phyloP scores from a whole-genome alignment of 2,888 invertebrate genomes.

The Dasypogon diadema region DNA sequence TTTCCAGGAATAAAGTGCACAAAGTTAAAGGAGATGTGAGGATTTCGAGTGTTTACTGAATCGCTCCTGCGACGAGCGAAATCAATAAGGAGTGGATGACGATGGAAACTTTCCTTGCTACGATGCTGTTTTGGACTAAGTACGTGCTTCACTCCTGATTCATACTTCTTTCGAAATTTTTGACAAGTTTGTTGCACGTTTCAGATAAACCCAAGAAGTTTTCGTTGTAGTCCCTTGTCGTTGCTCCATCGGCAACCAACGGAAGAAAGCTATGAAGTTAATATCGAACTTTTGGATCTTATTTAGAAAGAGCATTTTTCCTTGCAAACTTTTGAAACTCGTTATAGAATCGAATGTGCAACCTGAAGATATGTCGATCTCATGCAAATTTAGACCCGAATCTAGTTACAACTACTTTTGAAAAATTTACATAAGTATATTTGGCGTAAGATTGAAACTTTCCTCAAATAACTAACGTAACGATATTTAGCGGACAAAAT shows the following conservation, averaged over 20 bases:
- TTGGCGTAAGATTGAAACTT: too few species aligned
- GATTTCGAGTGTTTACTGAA: slow-evolving; percentile 18
- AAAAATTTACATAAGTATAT: neutral
- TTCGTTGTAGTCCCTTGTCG: neutral
- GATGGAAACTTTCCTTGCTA: neutral
- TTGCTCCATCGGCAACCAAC: too few species aligned
- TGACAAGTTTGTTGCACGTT: slow-evolving; percentile 32
- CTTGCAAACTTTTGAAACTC: neutral
- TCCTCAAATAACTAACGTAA: too few species aligned
- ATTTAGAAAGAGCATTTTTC: neutral
- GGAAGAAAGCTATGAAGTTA: neutral
- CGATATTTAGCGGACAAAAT: too few species aligned
- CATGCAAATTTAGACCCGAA: neutral
- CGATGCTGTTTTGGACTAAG: neutral
- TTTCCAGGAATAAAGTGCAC: neutral
- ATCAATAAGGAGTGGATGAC: slow-evolving; percentile 15
- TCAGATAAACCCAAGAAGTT: slow-evolving; percentile 10
- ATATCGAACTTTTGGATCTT: neutral
- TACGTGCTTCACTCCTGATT: neutral
- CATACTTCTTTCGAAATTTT: neutral
- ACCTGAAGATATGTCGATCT: neutral
- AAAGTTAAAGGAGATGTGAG: neutral
- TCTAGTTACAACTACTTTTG: neutral
- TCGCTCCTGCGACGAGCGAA: slow-evolving; percentile 4
- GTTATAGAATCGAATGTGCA: neutral